phyloP scores from a whole-genome alignment of 2,797 vertebrate species.

The Heliangelus exortis region DNA sequence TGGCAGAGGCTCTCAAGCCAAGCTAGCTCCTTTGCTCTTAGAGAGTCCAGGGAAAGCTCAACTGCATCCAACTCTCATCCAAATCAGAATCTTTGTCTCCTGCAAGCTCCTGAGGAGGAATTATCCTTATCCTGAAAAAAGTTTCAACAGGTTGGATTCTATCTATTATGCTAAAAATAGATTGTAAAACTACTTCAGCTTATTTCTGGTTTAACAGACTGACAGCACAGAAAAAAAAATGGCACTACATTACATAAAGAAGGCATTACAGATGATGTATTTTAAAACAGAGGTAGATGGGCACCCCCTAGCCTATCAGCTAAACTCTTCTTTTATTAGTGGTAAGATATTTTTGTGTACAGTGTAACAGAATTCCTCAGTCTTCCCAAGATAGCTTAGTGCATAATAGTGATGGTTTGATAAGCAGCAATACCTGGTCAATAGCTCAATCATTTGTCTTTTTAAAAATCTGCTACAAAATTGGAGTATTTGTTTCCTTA shows the following conservation, averaged over 20 bases:
- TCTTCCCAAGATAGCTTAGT: neutral
- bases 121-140: neutral
- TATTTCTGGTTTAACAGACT: neutral
- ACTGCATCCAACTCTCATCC: neutral
- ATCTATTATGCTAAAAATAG: neutral
- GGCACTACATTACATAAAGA: neutral
- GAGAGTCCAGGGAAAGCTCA: neutral
- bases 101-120: neutral
- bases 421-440: neutral
- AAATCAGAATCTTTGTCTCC: neutral
- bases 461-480: neutral
- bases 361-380: neutral
- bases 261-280: fast-evolving
- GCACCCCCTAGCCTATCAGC: neutral
- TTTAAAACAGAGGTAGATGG: neutral
- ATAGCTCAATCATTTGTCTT: neutral
- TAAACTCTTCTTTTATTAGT: neutral
- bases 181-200: neutral
- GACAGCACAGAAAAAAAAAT: neutral
- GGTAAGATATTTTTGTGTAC: neutral
- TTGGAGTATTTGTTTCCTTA: neutral
- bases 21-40: neutral
- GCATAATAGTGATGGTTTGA: neutral
- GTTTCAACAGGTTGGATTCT: neutral
- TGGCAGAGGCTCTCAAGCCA: neutral